Evolutionary conservation across 2,888 invertebrate species (phyloP), one percentile per base, ranked within the genome.

Genomic region (Xestia rhomboidea): DNA sequence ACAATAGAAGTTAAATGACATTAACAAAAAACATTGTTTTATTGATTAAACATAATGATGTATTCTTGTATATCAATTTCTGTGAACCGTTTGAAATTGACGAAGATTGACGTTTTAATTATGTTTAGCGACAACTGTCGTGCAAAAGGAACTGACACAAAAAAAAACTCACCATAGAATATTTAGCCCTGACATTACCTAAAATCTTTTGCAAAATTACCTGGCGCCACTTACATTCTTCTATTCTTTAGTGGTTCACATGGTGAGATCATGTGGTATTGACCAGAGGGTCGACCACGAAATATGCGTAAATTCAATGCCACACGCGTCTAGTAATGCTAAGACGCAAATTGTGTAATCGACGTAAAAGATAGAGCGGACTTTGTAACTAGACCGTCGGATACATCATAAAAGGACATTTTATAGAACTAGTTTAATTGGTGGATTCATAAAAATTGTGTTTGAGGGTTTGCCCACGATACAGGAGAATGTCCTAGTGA

Each of bases 301-400:
- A 90, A 90, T 89, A 88, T 89, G 87, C 88, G 90, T 89, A 88
- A 87, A 89, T 90, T 90, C 92, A 92, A 92, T 92, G 92, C 87
- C 91, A 88, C 85, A 86, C 88, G 89, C 88, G 89, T 84, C 76
- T 87, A 87, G 89, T 86, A 90, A 89, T 90, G 83, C 81, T 90
- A 91, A 90, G 90, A 88, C 89, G 88, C 81, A 90, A 73, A 89
- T 91, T 91, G 91, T 90, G 90, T 87, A 92, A 92, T 72, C 68
- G 49, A 71, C 73, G 70, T 77, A 79, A 76, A 74, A 79, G 76
- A 79, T 87, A 71, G 54, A 80, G 21, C 73, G 76, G 27, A 70
- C 73, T 77, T 77, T 85, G 68, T 72, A 68, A 70, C 77, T 78
- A 62, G 73, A 83, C 63, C 66, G 60, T 69, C 38, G 27, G 6